phyloP scores from a whole-genome alignment of 2,888 invertebrate species.

The Ashinkailepas kermadecensis region DNA sequence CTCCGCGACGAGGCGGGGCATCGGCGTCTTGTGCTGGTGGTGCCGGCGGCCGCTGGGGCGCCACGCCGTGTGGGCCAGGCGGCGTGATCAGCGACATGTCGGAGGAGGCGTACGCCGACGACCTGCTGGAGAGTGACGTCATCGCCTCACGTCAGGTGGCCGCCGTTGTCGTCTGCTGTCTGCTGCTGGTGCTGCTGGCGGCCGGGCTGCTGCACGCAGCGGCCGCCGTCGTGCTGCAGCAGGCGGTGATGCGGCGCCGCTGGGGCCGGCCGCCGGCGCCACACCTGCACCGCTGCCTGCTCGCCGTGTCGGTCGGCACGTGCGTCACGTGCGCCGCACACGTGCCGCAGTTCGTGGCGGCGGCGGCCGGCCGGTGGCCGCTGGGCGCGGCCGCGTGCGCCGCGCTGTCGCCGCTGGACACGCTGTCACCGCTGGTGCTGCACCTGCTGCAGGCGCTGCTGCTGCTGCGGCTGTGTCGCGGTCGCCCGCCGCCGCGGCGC shows the following conservation, averaged over 20 bases:
- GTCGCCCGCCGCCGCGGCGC: not conserved
- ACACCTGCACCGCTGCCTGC: not conserved
- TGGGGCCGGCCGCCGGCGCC: not conserved
- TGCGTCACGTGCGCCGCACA: not conserved
- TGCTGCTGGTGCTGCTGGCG: not conserved
- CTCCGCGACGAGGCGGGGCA: too few species aligned
- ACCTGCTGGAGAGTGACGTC: not conserved
- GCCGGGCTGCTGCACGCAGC: not conserved
- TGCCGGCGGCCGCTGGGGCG: too few species aligned
- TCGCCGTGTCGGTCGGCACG: not conserved
- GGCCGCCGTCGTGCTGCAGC: not conserved
- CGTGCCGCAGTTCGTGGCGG: constrained; percentile 1
- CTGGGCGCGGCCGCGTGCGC: not conserved
- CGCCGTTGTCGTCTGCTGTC: not conserved
- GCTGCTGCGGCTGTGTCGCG: not conserved
- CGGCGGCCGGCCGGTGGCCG: not conserved
- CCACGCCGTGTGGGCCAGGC: too few species aligned
- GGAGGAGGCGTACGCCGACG: too few species aligned
- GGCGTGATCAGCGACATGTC: too few species aligned
- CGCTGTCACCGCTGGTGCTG: not conserved
- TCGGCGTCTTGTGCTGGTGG: too few species aligned
- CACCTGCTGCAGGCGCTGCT: constrained; percentile 13
- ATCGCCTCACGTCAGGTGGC: not conserved
- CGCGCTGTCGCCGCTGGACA: not conserved
- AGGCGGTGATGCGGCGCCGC: not conserved